Percentiles rank a stretch among this genome's conserved stretches.
These are phyloP conservation scores for Alitta virens DNA, from an alignment of 2,888 invertebrate genomes.

Conservation along the genomic window DNA sequence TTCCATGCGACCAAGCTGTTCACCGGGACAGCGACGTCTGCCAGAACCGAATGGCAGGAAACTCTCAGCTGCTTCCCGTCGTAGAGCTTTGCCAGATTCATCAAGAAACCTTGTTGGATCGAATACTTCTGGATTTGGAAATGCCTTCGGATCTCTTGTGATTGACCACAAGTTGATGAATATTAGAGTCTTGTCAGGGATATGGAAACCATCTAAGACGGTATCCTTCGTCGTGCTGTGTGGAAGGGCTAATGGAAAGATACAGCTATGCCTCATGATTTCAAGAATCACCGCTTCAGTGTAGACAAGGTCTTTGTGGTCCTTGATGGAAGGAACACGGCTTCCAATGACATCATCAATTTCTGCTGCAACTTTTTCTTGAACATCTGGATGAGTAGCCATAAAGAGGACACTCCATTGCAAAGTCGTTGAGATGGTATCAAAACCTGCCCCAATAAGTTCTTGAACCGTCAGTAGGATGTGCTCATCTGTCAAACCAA, in stretches of 20 bases:
- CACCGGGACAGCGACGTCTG: constrained; percentile 44
- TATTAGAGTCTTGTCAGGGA: constrained; percentile 39
- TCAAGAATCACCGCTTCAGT: constrained; percentile 42
- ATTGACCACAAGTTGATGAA: constrained; percentile 46
- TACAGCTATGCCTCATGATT: constrained; percentile 38
- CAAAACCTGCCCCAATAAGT: constrained; percentile 47
- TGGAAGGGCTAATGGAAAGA: constrained; percentile 46
- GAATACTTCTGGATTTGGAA: constrained; percentile 41
- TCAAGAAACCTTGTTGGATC: constrained; percentile 39
- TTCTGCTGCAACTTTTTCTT: constrained; percentile 39
- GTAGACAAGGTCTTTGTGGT: constrained; percentile 35
- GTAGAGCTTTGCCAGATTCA: constrained; percentile 25
- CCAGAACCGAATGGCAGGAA: constrained; percentile 45
- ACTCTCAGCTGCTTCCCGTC: constrained; percentile 31
- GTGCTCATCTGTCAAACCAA: constrained; percentile 37
- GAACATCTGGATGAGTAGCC: constrained; percentile 38
- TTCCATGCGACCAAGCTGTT: constrained; percentile 43
- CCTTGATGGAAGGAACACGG: constrained; percentile 33
- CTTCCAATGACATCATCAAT: constrained; percentile 34
- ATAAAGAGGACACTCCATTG: constrained; percentile 45
- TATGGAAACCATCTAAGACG: constrained; percentile 30
- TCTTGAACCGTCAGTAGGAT: constrained; percentile 45
- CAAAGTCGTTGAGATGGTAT: constrained; percentile 43
- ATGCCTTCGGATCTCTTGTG: constrained; percentile 36
- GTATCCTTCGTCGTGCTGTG: constrained; percentile 40